phyloP scores from a whole-genome alignment of 2,797 vertebrate genomes.

The Pipistrellus kuhlii region DNA sequence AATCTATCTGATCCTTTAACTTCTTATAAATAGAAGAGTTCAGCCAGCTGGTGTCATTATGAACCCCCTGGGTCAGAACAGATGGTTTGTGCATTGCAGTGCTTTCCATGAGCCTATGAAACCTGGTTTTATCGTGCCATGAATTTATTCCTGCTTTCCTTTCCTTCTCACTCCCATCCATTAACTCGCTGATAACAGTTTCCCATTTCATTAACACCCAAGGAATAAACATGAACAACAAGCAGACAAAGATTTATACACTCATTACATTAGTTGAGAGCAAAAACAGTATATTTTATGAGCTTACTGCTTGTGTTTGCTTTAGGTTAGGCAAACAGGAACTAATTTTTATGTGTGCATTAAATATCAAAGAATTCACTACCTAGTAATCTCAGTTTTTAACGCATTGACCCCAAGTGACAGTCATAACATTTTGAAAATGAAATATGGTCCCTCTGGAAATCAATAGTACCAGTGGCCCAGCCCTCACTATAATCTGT shows the following conservation, averaged over 20 bases:
- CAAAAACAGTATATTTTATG: background rate
- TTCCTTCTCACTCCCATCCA: background rate
- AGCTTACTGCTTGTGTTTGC: background rate
- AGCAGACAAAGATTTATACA: background rate
- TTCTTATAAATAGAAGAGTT: background rate
- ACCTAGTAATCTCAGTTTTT: background rate
- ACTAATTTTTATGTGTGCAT: background rate
- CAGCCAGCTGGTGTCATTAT: background rate
- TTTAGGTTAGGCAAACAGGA: background rate
- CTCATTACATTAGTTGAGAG: background rate
- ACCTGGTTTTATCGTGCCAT: background rate
- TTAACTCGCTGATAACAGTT: background rate
- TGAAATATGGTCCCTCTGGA: background rate
- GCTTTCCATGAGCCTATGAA: background rate
- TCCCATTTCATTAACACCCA: background rate
- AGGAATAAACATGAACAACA: background rate
- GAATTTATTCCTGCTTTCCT: background rate
- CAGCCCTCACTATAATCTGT: background rate
- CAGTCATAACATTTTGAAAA: background rate
- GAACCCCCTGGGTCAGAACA: background rate
- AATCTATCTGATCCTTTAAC: background rate
- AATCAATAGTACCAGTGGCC: background rate
- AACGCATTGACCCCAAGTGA: background rate
- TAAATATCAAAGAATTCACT: background rate
- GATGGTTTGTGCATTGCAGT: background rate